Evolutionary conservation across 2,113 vertebrate genomes (phyloP).

Genomic region (Cheirogaleus medius): DNA sequence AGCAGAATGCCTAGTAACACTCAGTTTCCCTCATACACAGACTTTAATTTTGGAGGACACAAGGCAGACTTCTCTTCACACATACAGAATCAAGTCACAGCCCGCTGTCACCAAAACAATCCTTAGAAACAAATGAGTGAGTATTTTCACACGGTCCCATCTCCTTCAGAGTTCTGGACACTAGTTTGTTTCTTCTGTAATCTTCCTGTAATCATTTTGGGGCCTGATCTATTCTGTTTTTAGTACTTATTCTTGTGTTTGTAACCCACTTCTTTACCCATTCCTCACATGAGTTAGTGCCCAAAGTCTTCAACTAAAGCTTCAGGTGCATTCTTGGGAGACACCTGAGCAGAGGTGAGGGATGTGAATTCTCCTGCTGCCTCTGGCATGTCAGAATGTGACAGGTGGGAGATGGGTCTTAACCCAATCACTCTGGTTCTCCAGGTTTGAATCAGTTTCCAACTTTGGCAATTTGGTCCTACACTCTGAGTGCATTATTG

Average conservation of each 20-base stretch:
- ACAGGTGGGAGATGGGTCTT: background rate
- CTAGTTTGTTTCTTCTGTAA: background rate
- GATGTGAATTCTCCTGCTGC: no score
- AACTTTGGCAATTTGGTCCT: background rate
- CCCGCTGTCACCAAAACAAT: background rate
- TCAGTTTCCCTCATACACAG: background rate
- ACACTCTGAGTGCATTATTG: background rate
- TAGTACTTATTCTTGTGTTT: background rate
- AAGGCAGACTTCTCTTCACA: background rate
- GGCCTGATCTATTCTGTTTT: background rate
- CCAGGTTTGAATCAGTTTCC: background rate
- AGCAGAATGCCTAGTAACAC: background rate
- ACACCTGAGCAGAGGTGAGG: background rate
- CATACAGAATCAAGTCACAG: background rate
- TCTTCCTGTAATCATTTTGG: background rate
- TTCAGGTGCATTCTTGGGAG: background rate
- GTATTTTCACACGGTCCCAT: background rate
- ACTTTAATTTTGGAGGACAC: background rate
- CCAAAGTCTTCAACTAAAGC: background rate
- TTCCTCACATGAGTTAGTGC: background rate
- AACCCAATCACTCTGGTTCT: background rate
- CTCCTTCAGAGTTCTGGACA: no score
- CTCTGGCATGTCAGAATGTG: background rate
- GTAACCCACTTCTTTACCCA: background rate
- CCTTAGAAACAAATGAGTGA: background rate